Evolutionary conservation across 2,888 invertebrate species (phyloP), one percentile per base, ranked within the genome.

Genomic region (Abrostola tripartita): DNA sequence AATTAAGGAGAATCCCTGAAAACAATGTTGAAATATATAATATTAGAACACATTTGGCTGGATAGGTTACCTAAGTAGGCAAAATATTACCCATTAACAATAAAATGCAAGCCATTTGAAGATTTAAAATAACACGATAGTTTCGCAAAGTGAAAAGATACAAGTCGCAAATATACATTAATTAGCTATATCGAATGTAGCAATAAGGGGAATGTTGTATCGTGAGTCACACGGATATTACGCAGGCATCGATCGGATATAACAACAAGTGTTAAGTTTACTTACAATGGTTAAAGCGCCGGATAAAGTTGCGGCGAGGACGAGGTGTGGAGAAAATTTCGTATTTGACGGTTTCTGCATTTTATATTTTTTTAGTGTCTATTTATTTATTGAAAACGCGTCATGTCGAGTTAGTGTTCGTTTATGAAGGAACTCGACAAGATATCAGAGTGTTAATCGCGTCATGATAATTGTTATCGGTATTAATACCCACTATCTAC

Each of bases 381-480:
- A 40, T 53, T 51, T 60, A 68, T 67, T 71, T 76, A 65, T 74
- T 70, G 62, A 68, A 71, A 65, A 83, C 85, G 84, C 87, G 87
- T 85, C 86, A 87, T 87, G 75, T 76, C 85, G 73, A 68, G 74
- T 71, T 77, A 81, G 77, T 79, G 82, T 72, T 76, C 84, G 81
- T 74, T 78, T 81, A 81, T 82, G 81, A 88, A 88, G 86, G 85
- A 85, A 85, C 81, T 82, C 78, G 80, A 81, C 77, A 78, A 78
- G 76, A 79, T 85, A 88, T 87, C 85, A 78, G 68, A 62, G 63
- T 71, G 82, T 87, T 90, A 91, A 89, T 92, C 90, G 85, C 78
- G 81, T 76, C 84, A 78, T 86, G 92, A 92, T 92, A 92, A 92
- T 91, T 90, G 88, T 90, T 91, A 92, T 92, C 92, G 84, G 74